Conservation (phyloP, 2,888 invertebrate species). For the Aphrophora alni region DNA sequence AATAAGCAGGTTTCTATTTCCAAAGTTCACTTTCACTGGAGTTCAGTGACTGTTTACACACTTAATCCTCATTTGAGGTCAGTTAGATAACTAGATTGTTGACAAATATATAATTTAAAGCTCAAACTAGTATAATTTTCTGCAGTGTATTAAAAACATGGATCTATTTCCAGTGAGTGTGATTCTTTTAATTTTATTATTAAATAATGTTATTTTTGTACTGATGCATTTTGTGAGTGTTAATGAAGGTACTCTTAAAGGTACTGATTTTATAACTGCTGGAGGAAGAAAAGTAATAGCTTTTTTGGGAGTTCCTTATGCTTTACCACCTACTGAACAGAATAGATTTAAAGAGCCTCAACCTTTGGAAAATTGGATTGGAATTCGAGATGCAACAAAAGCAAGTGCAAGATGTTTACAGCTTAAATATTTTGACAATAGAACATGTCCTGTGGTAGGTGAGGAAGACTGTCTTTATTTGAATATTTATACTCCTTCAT, state of each 20-base stretch:
- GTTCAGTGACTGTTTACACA: background rate
- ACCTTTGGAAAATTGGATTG: background rate
- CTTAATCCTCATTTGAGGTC: background rate
- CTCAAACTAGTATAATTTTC: too few species aligned
- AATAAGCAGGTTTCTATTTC: background rate
- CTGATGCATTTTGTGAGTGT: background rate
- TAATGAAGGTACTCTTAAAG: background rate
- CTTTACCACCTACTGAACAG: background rate
- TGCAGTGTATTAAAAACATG: background rate
- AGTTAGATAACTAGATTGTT: background rate
- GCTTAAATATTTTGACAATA: background rate
- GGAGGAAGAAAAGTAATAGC: slow-evolving; percentile 15
- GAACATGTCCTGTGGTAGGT: background rate
- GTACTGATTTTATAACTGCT: slow-evolving; percentile 10
- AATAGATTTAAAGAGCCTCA: slow-evolving; percentile 20
- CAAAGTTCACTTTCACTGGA: background rate
- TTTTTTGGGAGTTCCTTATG: slow-evolving; percentile 30
- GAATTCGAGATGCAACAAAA: slow-evolving; percentile 11
- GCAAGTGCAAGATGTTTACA: slow-evolving; percentile 3
- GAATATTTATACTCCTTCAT: slow-evolving; percentile 26
- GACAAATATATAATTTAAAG: too few species aligned
- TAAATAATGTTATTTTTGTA: background rate
- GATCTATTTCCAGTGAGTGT: background rate
- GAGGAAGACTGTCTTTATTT: slow-evolving; percentile 33
- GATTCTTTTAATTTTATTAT: background rate